phyloP scores from a whole-genome alignment of 1,140 invertebrate species.

The Caenorhabditis inopinata region DNA sequence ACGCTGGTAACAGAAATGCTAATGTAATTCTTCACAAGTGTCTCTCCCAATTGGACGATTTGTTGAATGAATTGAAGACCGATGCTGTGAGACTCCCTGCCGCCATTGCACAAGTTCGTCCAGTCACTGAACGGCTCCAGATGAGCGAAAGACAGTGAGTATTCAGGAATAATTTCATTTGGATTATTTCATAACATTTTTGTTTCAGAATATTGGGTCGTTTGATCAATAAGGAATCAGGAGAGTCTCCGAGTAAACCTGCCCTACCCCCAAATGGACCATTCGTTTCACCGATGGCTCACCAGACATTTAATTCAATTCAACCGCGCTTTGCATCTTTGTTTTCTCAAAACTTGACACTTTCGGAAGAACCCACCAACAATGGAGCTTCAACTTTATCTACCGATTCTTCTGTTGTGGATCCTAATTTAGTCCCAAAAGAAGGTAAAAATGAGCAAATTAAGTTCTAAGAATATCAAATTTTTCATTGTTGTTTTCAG shows the following conservation, averaged over 20 bases:
- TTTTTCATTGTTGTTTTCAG: no score
- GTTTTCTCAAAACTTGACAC: neutral
- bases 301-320: constrained; percentile 51
- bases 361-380: no score
- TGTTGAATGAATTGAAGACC: constrained; percentile 98
- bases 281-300: constrained; percentile 53
- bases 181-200: neutral
- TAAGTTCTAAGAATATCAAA: no score
- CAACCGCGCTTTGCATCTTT: constrained; percentile 62
- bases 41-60: constrained; percentile 93
- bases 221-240: constrained; percentile 59
- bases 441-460: no score
- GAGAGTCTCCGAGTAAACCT: constrained; percentile 53
- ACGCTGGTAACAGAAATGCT: constrained; percentile 86
- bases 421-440: no score
- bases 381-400: no score
- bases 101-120: constrained; percentile 90
- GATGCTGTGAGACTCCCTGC: constrained; percentile 94
- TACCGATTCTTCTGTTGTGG: no score
- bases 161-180: no score
- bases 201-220: constrained; percentile 53
- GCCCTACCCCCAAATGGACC: constrained; percentile 59
- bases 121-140: constrained; percentile 89
- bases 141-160: constrained; percentile 78
- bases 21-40: constrained; percentile 97